These are phyloP conservation scores for Psix sp. DNA, from an alignment of 1,140 invertebrate species.

Conservation along the genomic window DNA sequence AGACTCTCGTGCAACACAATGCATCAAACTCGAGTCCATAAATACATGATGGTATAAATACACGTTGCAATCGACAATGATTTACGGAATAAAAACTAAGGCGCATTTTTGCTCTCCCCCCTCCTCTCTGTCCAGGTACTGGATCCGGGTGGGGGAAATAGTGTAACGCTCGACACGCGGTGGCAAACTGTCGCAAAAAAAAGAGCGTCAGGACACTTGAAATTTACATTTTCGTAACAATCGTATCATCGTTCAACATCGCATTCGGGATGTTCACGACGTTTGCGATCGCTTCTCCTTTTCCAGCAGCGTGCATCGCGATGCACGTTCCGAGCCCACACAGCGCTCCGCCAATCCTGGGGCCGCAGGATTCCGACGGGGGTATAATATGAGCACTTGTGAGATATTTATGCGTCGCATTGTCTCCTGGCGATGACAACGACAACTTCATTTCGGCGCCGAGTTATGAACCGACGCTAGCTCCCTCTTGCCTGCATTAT, in stretches of 20 bases:
- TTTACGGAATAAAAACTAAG: constrained; percentile 41
- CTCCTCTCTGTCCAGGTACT: too few relatives aligned
- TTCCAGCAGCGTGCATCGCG: constrained; percentile 41
- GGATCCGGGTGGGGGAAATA: too few relatives aligned
- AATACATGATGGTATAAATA: constrained; percentile 41
- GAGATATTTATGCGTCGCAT: constrained; percentile 75
- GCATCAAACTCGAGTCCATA: constrained; percentile 53
- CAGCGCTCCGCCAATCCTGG: too few relatives aligned
- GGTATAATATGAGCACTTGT: constrained; percentile 67
- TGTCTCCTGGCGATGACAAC: constrained; percentile 71
- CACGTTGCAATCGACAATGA: constrained; percentile 26
- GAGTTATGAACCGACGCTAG: constrained; percentile 69
- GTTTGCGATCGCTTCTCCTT: constrained; percentile 42
- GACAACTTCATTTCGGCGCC: constrained; percentile 73
- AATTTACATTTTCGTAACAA: constrained; percentile 59
- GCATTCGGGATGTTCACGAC: constrained; percentile 37
- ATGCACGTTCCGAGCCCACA: constrained; percentile 48
- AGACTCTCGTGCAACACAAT: constrained; percentile 19
- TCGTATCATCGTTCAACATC: constrained; percentile 57
- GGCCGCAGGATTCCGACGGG: constrained; percentile 1
- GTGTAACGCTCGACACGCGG: constrained; percentile 32
- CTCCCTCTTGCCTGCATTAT: constrained; percentile 30
- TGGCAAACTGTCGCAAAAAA: constrained; percentile 36
- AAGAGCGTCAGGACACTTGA: constrained; percentile 18
- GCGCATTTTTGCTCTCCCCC: background rate